Percentiles rank a stretch among this genome's conserved stretches.
phyloP scores from a whole-genome alignment of 1,140 invertebrate species.

The Sinonovacula constricta region DNA sequence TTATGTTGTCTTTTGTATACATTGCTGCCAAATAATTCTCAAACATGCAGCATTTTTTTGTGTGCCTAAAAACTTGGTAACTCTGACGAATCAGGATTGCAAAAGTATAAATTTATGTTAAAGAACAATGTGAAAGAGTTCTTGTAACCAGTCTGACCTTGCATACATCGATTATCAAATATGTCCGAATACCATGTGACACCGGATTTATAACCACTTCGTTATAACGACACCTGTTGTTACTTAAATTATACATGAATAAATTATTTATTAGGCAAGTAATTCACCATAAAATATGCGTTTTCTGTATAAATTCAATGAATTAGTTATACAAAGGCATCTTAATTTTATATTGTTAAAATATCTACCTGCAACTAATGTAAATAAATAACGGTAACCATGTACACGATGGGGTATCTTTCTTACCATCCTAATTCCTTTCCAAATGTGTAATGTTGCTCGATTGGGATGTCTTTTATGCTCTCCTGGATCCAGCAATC shows the following conservation, averaged over 20 bases:
- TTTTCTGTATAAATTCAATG: neutral
- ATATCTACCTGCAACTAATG: slow-evolving; percentile 3
- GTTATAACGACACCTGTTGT: no score
- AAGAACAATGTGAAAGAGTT: neutral
- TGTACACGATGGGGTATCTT: neutral
- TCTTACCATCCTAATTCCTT: slow-evolving; percentile 69
- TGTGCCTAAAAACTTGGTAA: neutral
- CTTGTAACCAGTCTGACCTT: no score
- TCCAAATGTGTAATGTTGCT: slow-evolving; percentile 64
- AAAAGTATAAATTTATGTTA: neutral
- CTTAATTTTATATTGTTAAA: neutral
- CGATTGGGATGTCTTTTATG: slow-evolving; percentile 67
- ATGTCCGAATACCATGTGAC: no score
- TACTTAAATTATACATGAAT: no score
- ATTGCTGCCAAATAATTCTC: neutral
- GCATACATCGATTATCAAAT: no score
- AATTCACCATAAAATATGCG: neutral
- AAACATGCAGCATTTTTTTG: neutral
- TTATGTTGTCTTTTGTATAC: neutral
- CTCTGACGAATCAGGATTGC: neutral
- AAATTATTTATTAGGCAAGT: neutral
- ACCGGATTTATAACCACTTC: no score
- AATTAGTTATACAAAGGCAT: neutral
- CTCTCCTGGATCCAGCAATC: slow-evolving; percentile 72
- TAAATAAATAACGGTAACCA: slow-evolving; percentile 18